Base-by-base conservation (phyloP, 2,113 vertebrate species). In the Oreochromis niloticus region DNA sequence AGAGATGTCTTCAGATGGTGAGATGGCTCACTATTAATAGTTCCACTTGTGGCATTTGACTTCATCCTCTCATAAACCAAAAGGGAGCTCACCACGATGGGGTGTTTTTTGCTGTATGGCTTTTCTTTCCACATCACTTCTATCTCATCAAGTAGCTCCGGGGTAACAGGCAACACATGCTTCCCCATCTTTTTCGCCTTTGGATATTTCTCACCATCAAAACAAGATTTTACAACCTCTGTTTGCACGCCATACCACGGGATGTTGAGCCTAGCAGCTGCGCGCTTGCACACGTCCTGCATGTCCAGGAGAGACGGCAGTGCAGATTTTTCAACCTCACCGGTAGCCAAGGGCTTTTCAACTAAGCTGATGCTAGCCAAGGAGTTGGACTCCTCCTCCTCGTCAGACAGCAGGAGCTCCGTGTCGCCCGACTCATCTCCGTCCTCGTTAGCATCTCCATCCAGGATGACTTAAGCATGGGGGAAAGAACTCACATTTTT, bases 241-340 rank as follows among this genome's bases (percentile, higher is more conserved):
- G 5, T 63, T 63, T 6, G 16, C 57, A 34, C 5, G 3, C 8
- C 5, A 9, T 61, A 9, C 59, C 30, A 63, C 16, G 3, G 59
- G 30, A 63, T 1, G 16, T 34, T 61, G 57, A 61, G 30, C 57
- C 57, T 34, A 34, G 57, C 30, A 61, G 30, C 57, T 17, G 57
- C 19, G 30, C 3, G 57, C 57, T 61, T 34, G 57, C 57, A 61
- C 57, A 2, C 1, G 1, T 61, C 30, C 57, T 19, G 57, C 30
- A 3, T 61, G 9, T 34, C 9, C 59, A 34, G 30, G 5, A 2
- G 2, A 61, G 16, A 0, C 2, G 1, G 9, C 59, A 11, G 30
- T 34, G 59, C 30, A 6, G 16, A 32, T 34, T 34, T 34, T 34
- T 34, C 32, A 34, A 34, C 5, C 5, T 32, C 30, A 32, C 4